Evolutionary conservation across 2,797 vertebrate genomes (phyloP).

Genomic region (Myotis vivesi): DNA sequence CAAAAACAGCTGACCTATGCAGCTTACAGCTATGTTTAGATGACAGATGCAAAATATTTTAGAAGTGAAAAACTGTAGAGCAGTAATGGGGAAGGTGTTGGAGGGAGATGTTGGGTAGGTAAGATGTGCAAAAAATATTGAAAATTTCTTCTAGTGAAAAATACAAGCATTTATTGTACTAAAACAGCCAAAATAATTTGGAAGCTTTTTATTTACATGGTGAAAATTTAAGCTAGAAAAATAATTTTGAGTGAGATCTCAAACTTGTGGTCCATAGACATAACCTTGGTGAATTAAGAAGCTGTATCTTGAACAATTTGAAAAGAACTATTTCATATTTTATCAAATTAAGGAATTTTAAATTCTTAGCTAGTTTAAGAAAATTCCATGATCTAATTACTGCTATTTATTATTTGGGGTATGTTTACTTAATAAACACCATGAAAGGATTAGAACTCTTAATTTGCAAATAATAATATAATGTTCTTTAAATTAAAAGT

Average conservation of each 20-base stretch:
- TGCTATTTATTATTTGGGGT: conserved; percentile 1
- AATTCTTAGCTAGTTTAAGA: background rate
- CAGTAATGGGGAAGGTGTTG: fast-evolving
- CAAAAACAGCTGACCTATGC: background rate
- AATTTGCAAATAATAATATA: conserved; percentile 3
- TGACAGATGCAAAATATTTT: background rate
- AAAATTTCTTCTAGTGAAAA: background rate
- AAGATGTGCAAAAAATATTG: background rate
- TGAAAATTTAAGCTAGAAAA: background rate
- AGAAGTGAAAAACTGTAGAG: background rate
- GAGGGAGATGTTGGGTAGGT: background rate
- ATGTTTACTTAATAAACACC: background rate
- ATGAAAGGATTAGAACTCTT: background rate
- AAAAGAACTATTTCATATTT: conserved; percentile 35
- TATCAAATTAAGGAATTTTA: background rate
- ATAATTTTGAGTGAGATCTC: background rate
- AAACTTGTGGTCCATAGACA: background rate
- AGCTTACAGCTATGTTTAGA: background rate
- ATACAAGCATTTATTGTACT: background rate
- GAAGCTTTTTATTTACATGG: background rate
- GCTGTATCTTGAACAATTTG: background rate
- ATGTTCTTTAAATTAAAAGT: background rate
- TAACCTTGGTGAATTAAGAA: background rate
- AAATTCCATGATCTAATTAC: background rate
- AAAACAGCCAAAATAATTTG: background rate